Conservation (phyloP, 2,888 invertebrate species). For the Sinhomidia bicolor region DNA sequence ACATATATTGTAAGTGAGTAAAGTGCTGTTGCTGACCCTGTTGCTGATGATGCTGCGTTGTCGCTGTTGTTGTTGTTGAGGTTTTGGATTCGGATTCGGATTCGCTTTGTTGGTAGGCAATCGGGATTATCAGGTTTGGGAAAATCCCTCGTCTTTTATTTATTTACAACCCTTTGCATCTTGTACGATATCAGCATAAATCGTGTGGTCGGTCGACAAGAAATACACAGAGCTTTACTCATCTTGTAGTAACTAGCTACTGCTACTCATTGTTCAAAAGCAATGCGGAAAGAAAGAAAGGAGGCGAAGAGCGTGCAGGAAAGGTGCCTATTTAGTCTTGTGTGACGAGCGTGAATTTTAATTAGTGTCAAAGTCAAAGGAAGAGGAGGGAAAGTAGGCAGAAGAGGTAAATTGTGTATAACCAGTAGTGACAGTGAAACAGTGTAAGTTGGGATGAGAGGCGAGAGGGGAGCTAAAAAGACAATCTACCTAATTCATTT, state of each 20-base stretch:
- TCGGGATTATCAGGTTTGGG: not conserved
- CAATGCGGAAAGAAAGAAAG: not conserved
- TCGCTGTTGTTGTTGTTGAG: not conserved
- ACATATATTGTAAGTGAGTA: too few relatives aligned
- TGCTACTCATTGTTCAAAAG: too few relatives aligned
- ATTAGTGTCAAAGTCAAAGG: slow-evolving; percentile 38
- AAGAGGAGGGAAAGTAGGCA: not conserved
- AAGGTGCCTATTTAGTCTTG: not conserved
- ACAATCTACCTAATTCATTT: slow-evolving; percentile 16
- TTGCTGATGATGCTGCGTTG: too few relatives aligned
- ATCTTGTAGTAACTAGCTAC: too few relatives aligned
- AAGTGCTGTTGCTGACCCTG: not conserved
- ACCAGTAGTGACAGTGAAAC: not conserved
- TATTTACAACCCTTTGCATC: not conserved
- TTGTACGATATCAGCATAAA: not conserved
- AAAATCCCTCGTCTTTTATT: not conserved
- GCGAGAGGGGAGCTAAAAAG: not conserved
- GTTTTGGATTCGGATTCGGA: too few relatives aligned
- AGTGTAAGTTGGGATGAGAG: not conserved
- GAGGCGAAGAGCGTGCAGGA: not conserved
- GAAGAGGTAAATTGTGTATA: slow-evolving; percentile 3
- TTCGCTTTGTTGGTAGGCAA: slow-evolving; percentile 14
- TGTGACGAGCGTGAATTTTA: slow-evolving; percentile 12
- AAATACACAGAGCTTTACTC: not conserved
- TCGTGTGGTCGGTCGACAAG: not conserved